Conservation (phyloP, 2,113 vertebrate species). For the Leucoraja erinaceus region DNA sequence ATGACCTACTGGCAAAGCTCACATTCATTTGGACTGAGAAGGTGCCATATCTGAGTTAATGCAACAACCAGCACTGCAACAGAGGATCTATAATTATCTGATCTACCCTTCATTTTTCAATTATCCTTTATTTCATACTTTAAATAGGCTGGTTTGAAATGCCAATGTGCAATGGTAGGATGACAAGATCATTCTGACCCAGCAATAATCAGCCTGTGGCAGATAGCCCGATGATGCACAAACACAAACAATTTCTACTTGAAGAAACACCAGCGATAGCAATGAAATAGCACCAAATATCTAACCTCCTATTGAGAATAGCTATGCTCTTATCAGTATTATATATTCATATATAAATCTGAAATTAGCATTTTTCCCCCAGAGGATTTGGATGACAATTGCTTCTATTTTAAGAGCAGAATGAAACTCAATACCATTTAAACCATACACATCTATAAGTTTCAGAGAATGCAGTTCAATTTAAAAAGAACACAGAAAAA, state of each 20-base stretch:
- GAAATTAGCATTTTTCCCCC: neutral
- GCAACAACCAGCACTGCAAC: neutral
- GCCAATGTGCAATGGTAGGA: neutral
- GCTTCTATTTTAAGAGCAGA: neutral
- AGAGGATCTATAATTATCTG: neutral
- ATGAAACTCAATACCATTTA: neutral
- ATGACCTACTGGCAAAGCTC: slow-evolving; percentile 48
- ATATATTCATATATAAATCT: neutral
- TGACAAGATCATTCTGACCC: neutral
- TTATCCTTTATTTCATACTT: no score
- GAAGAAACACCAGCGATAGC: no score
- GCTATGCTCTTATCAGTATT: neutral
- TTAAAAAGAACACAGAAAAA: neutral
- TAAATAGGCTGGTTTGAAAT: neutral
- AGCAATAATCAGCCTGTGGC: neutral
- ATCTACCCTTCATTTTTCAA: neutral
- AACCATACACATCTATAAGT: neutral
- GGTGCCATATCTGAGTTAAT: neutral
- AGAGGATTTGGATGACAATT: neutral
- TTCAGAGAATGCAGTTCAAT: neutral
- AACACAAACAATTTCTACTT: no score
- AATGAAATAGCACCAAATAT: neutral
- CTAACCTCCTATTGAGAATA: neutral
- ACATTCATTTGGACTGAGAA: neutral
- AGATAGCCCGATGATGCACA: neutral